Conservation (phyloP, 2,113 vertebrate genomes). For the Mola mola region DNA sequence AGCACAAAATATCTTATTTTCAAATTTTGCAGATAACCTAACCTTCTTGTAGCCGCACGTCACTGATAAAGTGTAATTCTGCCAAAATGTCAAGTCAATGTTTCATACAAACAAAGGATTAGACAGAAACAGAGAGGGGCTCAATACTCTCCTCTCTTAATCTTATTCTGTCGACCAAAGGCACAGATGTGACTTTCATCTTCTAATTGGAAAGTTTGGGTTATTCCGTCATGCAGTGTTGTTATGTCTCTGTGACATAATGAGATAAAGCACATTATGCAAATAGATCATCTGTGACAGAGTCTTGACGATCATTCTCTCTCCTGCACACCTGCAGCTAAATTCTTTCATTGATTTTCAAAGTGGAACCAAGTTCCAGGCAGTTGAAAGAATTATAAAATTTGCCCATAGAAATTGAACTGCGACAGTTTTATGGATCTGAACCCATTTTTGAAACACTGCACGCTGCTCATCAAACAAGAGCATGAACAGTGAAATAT, state of each 20-base stretch:
- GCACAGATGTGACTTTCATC: slow-evolving; percentile 6
- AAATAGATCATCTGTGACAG: slow-evolving; percentile 36
- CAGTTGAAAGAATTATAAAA: slow-evolving; percentile 31
- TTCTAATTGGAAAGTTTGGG: slow-evolving; percentile 6
- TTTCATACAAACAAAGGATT: no score
- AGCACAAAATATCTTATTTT: slow-evolving; percentile 3
- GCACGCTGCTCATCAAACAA: slow-evolving; percentile 50
- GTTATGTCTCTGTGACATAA: slow-evolving; percentile 31
- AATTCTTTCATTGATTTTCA: slow-evolving; percentile 61
- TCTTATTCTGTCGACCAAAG: no score
- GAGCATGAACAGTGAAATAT: slow-evolving; percentile 37
- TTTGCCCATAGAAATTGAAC: slow-evolving; percentile 16
- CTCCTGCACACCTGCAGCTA: slow-evolving; percentile 45
- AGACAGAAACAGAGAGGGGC: no score
- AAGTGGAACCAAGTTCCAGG: slow-evolving; percentile 40
- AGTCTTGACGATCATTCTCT: slow-evolving; percentile 38
- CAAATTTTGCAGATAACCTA: no score
- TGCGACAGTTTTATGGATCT: slow-evolving; percentile 39
- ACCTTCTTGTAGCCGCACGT: no score
- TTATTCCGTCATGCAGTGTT: slow-evolving; percentile 5
- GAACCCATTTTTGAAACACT: slow-evolving; percentile 29
- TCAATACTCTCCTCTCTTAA: no score
- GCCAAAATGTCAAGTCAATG: no score
- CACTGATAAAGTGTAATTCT: no score
- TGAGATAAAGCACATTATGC: slow-evolving; percentile 56